A percentile compares a stretch with the other conserved stretches of the same genome.
These are phyloP conservation scores for Lophius americanus DNA, from an alignment of 2,797 vertebrate species.

Conservation along the genomic window DNA sequence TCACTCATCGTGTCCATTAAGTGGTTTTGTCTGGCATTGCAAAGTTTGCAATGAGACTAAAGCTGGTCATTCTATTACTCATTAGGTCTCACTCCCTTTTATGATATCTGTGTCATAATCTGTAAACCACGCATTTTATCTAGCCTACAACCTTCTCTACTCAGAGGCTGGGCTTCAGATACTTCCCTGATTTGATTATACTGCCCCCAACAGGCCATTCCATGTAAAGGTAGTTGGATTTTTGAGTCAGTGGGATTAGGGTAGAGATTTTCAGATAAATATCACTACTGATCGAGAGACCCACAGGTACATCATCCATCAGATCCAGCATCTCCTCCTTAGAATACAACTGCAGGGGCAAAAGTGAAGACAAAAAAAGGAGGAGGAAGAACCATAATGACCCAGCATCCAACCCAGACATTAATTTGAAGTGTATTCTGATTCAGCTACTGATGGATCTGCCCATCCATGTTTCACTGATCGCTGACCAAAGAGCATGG, in stretches of 20 bases:
- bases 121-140: constrained; percentile 15
- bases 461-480: too few species aligned
- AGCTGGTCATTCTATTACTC: constrained; percentile 19
- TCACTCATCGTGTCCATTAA: constrained; percentile 11
- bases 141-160: neutral
- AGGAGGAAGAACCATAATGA: too few species aligned
- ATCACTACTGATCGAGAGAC: too few species aligned
- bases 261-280: neutral
- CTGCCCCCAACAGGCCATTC: constrained; percentile 38
- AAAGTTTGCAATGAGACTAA: constrained; percentile 15
- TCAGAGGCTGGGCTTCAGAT: neutral
- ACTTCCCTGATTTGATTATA: constrained; percentile 14
- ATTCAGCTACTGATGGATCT: too few species aligned
- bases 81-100: constrained; percentile 25
- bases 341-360: too few species aligned
- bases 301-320: too few species aligned
- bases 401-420: too few species aligned
- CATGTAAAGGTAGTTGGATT: neutral
- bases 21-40: neutral
- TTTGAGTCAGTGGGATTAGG: neutral
- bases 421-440: too few species aligned
- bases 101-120: constrained; percentile 17
- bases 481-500: too few species aligned
- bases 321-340: too few species aligned
- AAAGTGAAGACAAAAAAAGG: too few species aligned